Evolutionary conservation across 1,140 invertebrate species (phyloP).

Genomic region (Drosophila bocqueti): DNA sequence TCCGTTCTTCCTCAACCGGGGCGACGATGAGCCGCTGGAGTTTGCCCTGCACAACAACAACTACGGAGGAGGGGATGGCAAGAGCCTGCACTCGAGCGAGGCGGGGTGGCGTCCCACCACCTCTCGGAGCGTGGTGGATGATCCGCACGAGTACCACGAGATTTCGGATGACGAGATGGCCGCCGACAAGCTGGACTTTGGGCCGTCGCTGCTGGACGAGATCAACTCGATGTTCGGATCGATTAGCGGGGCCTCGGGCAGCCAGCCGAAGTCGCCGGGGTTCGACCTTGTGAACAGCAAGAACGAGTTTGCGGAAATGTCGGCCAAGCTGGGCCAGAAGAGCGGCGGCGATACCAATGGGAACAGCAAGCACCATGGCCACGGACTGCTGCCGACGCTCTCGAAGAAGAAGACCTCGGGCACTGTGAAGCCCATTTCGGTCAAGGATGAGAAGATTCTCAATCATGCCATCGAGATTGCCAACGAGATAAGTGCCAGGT

Average conservation of each 20-base stretch:
- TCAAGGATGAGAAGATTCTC: conserved; percentile 96
- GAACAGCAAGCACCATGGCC: conserved; percentile 69
- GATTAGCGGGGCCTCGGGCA: conserved; percentile 83
- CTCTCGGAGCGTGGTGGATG: conserved; percentile 58
- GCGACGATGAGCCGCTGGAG: conserved; percentile 66
- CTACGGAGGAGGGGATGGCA: conserved; percentile 55
- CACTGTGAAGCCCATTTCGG: conserved; percentile 96
- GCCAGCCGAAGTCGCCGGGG: conserved; percentile 86
- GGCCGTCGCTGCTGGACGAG: conserved; percentile 96
- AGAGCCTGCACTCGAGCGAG: conserved; percentile 55
- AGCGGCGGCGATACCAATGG: conserved; percentile 65
- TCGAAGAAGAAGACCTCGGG: conserved; percentile 91
- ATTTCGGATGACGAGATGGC: conserved; percentile 94
- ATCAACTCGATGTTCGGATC: conserved; percentile 97
- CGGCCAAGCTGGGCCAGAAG: conserved; percentile 85
- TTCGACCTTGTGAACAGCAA: conserved; percentile 88
- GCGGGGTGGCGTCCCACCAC: conserved; percentile 50
- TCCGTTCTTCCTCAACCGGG: conserved; percentile 72
- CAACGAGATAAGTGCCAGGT: conserved; percentile 94
- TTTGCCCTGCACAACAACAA: conserved; percentile 80
- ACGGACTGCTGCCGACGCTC: conserved; percentile 50
- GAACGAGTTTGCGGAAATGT: conserved; percentile 90
- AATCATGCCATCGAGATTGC: conserved; percentile 97
- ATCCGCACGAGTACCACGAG: conserved; percentile 95
- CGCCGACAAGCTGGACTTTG: conserved; percentile 91